Evolutionary conservation across 2,888 invertebrate species (phyloP), one percentile per base, ranked within the genome.

Genomic region (Amiota minor): DNA sequence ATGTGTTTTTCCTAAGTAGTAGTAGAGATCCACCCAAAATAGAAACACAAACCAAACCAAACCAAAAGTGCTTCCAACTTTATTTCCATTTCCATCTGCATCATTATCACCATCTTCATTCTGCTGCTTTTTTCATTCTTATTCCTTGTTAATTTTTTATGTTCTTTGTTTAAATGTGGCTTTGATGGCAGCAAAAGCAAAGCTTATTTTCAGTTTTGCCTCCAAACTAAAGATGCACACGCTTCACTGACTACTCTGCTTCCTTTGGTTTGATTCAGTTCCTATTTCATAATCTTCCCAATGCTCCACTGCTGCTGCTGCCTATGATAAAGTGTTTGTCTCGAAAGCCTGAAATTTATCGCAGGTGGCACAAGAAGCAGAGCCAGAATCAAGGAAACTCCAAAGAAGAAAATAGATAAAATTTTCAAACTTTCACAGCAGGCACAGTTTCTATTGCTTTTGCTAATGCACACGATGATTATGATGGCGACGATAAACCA

Each of bases 41-140:
- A 1, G 2, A 1, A 53, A 53, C n/a, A 12, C 53, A 53, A 53
- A 10, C 53, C 6, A 12, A 53, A 53, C 12, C 53, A 12, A 53
- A n/a, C 12, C n/a, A n/a, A n/a, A 53, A 53, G n/a, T 53, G 53
- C 53, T 53, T 53, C n/a, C 53, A 53, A n/a, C n/a, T 53, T 53
- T 8, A 53, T n/a, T n/a, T 53, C 35, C 35, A 35, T 35, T 8
- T 35, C 35, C 35, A 35, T 35, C 4, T 35, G 35, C 35, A 35
- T 35, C 35, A 6, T 6, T 8, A 2, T 35, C 35, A 6, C 6
- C 35, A 2, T 35, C 35, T 35, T 35, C 4, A 35, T 35, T 35
- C 35, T 35, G 35, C 0, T 35, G 6, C 35, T 35, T 35, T 35
- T 35, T 35, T 8, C 35, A 35, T 35, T 35, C 35, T 35, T 35